Base-by-base conservation (phyloP, 2,888 invertebrate genomes). In the Halictus ligatus region DNA sequence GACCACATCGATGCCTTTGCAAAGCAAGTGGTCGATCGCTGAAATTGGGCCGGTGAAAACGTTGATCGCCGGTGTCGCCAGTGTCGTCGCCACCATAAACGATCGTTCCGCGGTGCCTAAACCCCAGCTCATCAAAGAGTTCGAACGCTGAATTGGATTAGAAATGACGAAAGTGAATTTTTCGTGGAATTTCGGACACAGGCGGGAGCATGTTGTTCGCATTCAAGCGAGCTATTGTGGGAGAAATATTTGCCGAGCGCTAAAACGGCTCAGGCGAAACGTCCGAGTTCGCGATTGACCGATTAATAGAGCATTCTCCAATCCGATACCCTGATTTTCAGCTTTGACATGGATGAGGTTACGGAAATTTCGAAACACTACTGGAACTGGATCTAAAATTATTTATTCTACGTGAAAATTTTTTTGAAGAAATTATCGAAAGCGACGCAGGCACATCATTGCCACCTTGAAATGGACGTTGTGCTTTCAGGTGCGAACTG, bases 1-100 rank as follows among this genome's bases (percentile, higher is more conserved):
- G n/a, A 98, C 97, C 64, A 97, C 96, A 90, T 98, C 98, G 88
- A 99, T 96, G 81, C 98, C 98, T 93, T 97, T 97, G 95, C 98
- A 98, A 86, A 98, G 96, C 86, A 98, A 96, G 88, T 96, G 96
- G 95, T 98, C 98, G 64, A 98, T 96, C 83, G 97, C 97, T 50
- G 96, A 96, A 15, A 98, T 96, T 0, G 98, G 98, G 0, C 96
- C 96, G 78, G 94, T 94, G 0, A 94, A 89, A 93, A 97, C 97
- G 75, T 98, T 96, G 64, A 98, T 96, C 77, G 97, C 96, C 0
- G 98, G 98, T 77, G 97, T 96, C 0, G 98, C 97, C 18, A 97
- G 96, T 85, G 97, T 97, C 8, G 97, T 96, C 0, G 97, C 97
- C 0, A 97, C 96, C 40, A 97, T 96, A 21, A 98, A 95, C 0